Conservation (phyloP, 2,888 invertebrate genomes). For the Oligia strigilis region DNA sequence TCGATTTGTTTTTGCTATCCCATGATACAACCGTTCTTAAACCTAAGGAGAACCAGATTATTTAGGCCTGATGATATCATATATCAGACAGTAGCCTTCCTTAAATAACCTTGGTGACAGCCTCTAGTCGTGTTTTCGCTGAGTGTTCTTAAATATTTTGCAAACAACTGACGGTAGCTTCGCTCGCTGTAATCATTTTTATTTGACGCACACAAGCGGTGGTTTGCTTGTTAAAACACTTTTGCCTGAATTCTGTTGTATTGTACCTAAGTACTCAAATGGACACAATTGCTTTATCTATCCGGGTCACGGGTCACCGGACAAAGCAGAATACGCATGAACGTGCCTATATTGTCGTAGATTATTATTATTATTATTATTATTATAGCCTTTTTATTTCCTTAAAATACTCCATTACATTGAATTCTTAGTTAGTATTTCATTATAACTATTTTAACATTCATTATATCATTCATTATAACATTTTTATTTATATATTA, state of each 20-base stretch:
- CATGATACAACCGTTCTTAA: background rate
- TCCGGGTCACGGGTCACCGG: background rate
- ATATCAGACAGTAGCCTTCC: slow-evolving; percentile 1
- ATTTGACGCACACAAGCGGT: background rate
- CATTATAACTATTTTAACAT: no score
- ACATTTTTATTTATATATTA: no score
- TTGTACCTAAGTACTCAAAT: background rate
- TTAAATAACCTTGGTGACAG: background rate
- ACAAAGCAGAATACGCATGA: background rate
- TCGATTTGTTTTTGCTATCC: background rate
- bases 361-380: no score
- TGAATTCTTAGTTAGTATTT: no score
- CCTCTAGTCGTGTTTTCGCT: background rate
- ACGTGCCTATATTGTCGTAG: background rate
- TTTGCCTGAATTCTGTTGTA: no score
- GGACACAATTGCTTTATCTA: background rate
- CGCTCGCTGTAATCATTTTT: background rate
- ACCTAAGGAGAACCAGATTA: background rate
- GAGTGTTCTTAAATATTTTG: background rate
- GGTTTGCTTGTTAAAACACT: background rate
- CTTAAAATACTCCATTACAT: no score
- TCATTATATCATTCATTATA: no score
- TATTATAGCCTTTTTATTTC: no score
- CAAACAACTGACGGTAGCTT: background rate
- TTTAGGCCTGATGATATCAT: background rate